phyloP scores from a whole-genome alignment of 92 coral and sea anemone species.

The Phenganax subtilis region DNA sequence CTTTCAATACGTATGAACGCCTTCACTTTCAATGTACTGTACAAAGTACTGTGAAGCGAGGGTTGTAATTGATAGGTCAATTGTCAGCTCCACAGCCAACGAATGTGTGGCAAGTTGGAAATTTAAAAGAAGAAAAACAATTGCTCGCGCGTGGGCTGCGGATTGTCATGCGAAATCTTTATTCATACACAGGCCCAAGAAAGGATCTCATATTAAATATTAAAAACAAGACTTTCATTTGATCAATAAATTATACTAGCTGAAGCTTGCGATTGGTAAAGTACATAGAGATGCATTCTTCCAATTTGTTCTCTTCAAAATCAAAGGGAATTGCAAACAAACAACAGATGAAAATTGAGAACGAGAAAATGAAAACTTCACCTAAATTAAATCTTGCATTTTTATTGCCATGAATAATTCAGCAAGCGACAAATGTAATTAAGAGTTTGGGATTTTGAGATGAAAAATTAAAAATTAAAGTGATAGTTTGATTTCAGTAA shows the following conservation, averaged over 20 bases:
- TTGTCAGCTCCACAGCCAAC: neutral
- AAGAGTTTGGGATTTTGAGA: neutral
- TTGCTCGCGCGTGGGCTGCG: slow-evolving; percentile 32
- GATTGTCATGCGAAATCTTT: slow-evolving; percentile 25
- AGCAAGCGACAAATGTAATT: slow-evolving; percentile 21
- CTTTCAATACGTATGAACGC: neutral
- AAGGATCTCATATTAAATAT: slow-evolving; percentile 31
- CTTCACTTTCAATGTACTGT: neutral
- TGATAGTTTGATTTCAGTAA: neutral
- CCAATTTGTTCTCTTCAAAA: neutral
- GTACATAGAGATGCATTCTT: slow-evolving; percentile 8
- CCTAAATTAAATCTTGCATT: slow-evolving; percentile 26
- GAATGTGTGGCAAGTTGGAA: slow-evolving; percentile 5
- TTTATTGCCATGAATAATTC: slow-evolving; percentile 11
- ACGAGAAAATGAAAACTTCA: slow-evolving; percentile 20
- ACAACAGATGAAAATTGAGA: neutral
- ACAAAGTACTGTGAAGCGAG: neutral
- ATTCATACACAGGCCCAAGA: slow-evolving; percentile 22
- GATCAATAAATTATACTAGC: slow-evolving; percentile 12
- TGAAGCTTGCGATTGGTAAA: slow-evolving; percentile 1
- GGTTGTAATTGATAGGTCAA: slow-evolving; percentile 2
- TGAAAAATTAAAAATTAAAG: slow-evolving; percentile 15
- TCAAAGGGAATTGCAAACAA: neutral
- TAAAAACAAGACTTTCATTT: slow-evolving; percentile 25
- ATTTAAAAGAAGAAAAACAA: slow-evolving; percentile 22